These are phyloP conservation scores for Acronicta psi DNA, from an alignment of 2,888 invertebrate species.

Conservation along the genomic window DNA sequence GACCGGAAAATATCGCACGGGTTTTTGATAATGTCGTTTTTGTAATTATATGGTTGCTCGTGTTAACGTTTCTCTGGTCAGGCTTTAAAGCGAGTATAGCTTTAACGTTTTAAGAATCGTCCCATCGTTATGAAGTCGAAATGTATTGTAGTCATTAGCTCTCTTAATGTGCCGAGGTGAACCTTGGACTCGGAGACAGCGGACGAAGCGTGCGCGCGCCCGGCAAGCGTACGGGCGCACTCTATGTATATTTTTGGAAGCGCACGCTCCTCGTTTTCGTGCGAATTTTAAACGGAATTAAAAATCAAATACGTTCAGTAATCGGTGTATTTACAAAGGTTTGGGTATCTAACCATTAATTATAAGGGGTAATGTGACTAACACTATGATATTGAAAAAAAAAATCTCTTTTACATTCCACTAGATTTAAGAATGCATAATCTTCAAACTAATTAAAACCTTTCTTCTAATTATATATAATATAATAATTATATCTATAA, in stretches of 20 bases:
- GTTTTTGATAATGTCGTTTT: conserved; percentile 35
- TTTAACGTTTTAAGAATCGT: conserved; percentile 80
- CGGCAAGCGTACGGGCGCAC: background rate
- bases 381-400: conserved; percentile 70
- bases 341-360: conserved; percentile 85
- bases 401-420: conserved; percentile 80
- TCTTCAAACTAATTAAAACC: conserved; percentile 62
- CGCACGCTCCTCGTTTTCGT: conserved; percentile 23
- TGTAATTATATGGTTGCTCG: conserved; percentile 48
- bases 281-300: conserved; percentile 41
- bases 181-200: conserved; percentile 45
- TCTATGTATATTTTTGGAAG: conserved; percentile 47
- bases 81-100: conserved; percentile 68
- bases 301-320: conserved; percentile 66
- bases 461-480: conserved; percentile 53
- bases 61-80: conserved; percentile 53
- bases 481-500: conserved; percentile 55
- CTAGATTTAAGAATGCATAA: conserved; percentile 80
- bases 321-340: conserved; percentile 77
- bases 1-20: conserved; percentile 55
- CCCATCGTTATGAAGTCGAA: conserved; percentile 82
- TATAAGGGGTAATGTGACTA: conserved; percentile 82
- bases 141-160: conserved; percentile 80
- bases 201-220: conserved; percentile 6
- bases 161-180: conserved; percentile 64